Conservation (phyloP, 2,797 vertebrate genomes). For the Lepidocolaptes lacrymiger region DNA sequence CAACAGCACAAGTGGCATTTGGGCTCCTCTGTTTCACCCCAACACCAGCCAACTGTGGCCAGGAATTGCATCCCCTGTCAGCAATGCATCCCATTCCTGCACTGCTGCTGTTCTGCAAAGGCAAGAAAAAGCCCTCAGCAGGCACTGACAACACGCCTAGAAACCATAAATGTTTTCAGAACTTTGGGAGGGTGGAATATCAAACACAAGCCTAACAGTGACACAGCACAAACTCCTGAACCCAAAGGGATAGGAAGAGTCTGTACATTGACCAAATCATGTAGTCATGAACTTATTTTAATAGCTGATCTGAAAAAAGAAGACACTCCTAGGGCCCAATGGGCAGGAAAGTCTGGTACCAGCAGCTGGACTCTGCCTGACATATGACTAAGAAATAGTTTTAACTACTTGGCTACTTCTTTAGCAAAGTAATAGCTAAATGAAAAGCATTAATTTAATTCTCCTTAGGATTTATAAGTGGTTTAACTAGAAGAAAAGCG, state of each 20-base stretch:
- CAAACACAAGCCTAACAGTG: background rate
- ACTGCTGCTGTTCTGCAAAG: background rate
- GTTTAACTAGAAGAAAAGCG: background rate
- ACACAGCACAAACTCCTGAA: background rate
- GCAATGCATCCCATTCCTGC: background rate
- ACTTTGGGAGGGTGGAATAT: background rate
- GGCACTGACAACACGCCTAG: background rate
- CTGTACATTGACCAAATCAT: background rate
- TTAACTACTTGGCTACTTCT: background rate
- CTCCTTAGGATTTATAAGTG: background rate
- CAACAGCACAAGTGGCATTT: background rate
- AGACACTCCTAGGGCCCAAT: accelerated
- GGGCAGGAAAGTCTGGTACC: background rate
- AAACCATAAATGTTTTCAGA: background rate
- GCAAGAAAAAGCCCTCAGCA: slow-evolving; percentile 2
- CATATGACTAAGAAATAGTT: background rate
- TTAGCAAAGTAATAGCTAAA: background rate
- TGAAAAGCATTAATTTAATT: background rate
- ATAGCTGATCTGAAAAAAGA: background rate
- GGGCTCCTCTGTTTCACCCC: slow-evolving; percentile 9
- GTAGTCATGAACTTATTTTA: background rate
- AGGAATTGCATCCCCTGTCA: slow-evolving; percentile 16
- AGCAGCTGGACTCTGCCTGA: background rate
- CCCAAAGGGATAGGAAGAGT: background rate
- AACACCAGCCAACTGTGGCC: slow-evolving; percentile 31